A percentile compares a stretch with the other conserved stretches of the same genome.
Evolutionary conservation across 2,888 invertebrate species (phyloP).

Genomic region (Glaucopsyche alexis): DNA sequence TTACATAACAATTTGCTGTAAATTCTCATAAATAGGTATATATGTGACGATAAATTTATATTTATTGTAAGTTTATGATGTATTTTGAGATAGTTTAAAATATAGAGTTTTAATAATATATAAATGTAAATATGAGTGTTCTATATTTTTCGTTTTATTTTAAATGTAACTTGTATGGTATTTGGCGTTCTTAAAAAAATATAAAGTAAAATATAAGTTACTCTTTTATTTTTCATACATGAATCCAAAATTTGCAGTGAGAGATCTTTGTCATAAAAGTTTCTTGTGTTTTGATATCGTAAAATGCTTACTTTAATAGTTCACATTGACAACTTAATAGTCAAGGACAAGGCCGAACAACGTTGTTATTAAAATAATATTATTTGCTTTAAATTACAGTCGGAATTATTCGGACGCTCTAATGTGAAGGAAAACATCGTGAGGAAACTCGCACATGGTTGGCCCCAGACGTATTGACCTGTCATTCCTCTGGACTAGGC

Average conservation of each 20-base stretch:
- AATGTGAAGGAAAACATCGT: too few relatives aligned
- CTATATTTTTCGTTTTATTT: constrained; percentile 37
- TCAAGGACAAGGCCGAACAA: too few relatives aligned
- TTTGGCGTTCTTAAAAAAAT: constrained; percentile 45
- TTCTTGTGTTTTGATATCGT: too few relatives aligned
- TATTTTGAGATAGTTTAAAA: constrained; percentile 36
- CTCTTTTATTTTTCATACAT: constrained; percentile 42
- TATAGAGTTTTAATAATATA: constrained; percentile 35
- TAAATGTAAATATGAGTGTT: constrained; percentile 41
- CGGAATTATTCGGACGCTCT: too few relatives aligned
- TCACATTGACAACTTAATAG: too few relatives aligned
- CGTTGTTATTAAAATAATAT: too few relatives aligned
- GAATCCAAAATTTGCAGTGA: not conserved
- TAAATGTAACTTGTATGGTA: constrained; percentile 41
- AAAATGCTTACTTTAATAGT: too few relatives aligned
- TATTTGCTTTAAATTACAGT: too few relatives aligned
- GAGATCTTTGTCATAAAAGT: too few relatives aligned
- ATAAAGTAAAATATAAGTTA: constrained; percentile 57
- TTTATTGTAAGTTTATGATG: constrained; percentile 37
- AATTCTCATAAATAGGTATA: constrained; percentile 27
- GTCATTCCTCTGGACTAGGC: too few relatives aligned
- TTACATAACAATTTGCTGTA: constrained; percentile 27
- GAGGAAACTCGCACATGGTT: too few relatives aligned
- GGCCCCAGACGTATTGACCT: too few relatives aligned
- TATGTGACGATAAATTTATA: constrained; percentile 38